Evolutionary conservation across 2,797 vertebrate genomes (phyloP), one percentile per base, ranked within the genome.

Genomic region (Siniperca undulata): DNA sequence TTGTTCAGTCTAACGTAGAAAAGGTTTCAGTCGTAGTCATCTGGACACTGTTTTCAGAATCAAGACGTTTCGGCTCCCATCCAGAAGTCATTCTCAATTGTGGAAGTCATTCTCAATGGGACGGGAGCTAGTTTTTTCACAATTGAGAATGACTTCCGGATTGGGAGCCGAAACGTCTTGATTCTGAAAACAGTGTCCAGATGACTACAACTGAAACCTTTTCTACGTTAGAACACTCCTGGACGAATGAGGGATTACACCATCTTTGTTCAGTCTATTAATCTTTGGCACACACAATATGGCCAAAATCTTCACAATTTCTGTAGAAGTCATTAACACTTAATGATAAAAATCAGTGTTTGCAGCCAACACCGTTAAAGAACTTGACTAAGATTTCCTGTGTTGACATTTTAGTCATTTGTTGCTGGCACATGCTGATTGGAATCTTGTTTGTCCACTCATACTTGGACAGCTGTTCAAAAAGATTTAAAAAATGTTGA

Each of bases 401-500:
- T 50, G n/a, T 17, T 3, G n/a, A 70, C 55, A 20, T 53, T 27
- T 53, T 3, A 36, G 30, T 5, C 14, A 48, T 34, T 53, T 55
- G 19, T 53, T 44, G 34, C 27, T 59, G 65, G 44, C 53, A 59
- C 30, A 42, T 1, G 13, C 17, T 40, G 53, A 7, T 12, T 24
- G 40, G 20, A 58, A 40, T 38, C 12, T 27, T 48, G 42, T 48
- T 68, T 3, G 3, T 56, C n/a, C 36, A 59, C 19, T 38, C 5
- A 34, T 12, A 20, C 44, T 24, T 53, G 53, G 24, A 74, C 74
- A 59, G 65, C 53, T 70, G 44, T 42, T 78, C 8, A 50, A 70
- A 55, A 42, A 24, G 17, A 42, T 66, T 30, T 24, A 2, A 58
- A 27, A 78, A 83, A 53, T 40, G 61, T 58, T 66, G 67, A 78